Evolutionary conservation across 2,888 invertebrate genomes (phyloP), one percentile per base, ranked within the genome.

Genomic region (Periphyllus acericola): DNA sequence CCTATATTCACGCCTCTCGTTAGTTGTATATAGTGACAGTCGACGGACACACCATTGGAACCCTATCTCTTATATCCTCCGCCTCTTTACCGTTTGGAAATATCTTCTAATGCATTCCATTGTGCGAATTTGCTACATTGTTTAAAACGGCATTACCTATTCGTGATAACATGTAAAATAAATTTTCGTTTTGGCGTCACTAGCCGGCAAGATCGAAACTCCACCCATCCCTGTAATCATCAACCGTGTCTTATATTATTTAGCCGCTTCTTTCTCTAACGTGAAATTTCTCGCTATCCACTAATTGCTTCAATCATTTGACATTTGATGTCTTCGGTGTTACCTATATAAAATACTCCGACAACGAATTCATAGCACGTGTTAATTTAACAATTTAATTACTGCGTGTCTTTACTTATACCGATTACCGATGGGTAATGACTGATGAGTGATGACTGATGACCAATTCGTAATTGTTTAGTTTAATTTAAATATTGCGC

Each of bases 61-160:
- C 0, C 14, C 9, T 36, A 36, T 60, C 60, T 29, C 21, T 81
- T 29, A 79, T 14, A 66, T 40, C 0, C 5, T 81, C 11, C 19
- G 40, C 40, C 29, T 29, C 21, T 40, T n/a, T 60, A 29, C 40
- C 60, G 29, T 60, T 75, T 14, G 25, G 2, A 74, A 81, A 66
- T 76, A 76, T 66, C 8, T 84, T 60, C 36, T 40, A 66, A 66
- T 19, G 40, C 75, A 83, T 76, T 84, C 83, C 75, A 46, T 46
- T 25, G 66, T 40, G 36, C 21, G 66, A n/a, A 84, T 84, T 40
- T 60, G 6, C 29, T 11, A 83, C 36, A 40, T 83, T 55, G 29
- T 60, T 75, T 36, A 74, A 8, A 75, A 40, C 60, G 25, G 40
- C 19, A 36, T 74, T 74, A 74, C 8, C 1, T 71, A n/a, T 11